Evolutionary conservation across 2,888 invertebrate genomes (phyloP).

Genomic region (Eristalinus sepulchralis): DNA sequence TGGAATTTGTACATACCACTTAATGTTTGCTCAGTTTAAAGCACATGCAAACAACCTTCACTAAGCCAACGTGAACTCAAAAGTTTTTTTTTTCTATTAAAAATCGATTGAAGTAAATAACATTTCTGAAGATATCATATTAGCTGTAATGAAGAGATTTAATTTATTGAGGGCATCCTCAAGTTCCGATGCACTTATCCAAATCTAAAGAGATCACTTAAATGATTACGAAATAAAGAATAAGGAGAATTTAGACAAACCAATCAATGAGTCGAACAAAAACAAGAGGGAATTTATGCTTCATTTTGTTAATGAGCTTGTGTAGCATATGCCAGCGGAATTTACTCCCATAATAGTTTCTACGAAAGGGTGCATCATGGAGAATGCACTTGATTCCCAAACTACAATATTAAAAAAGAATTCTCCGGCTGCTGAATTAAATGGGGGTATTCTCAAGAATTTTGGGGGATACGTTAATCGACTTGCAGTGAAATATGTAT

Average conservation of each 20-base stretch:
- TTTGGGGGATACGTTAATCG: background rate
- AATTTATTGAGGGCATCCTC: background rate
- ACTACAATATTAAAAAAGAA: background rate
- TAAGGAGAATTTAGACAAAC: background rate
- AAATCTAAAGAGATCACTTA: background rate
- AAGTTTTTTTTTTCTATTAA: background rate
- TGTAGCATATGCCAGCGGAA: background rate
- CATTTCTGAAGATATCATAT: background rate
- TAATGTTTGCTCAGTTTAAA: background rate
- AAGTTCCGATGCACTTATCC: background rate
- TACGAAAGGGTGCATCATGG: background rate
- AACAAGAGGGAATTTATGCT: background rate
- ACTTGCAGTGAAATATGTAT: background rate
- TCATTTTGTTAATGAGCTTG: background rate
- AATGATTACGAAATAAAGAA: background rate
- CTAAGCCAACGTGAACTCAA: background rate
- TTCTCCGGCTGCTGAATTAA: background rate
- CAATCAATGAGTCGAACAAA: background rate
- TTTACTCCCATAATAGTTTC: background rate
- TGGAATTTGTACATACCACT: background rate
- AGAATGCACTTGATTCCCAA: background rate
- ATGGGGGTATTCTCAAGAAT: background rate
- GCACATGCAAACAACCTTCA: background rate
- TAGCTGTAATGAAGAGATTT: background rate
- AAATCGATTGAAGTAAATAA: background rate